Base-by-base conservation (phyloP, 2,888 invertebrate species). In the Ophion costatus region DNA sequence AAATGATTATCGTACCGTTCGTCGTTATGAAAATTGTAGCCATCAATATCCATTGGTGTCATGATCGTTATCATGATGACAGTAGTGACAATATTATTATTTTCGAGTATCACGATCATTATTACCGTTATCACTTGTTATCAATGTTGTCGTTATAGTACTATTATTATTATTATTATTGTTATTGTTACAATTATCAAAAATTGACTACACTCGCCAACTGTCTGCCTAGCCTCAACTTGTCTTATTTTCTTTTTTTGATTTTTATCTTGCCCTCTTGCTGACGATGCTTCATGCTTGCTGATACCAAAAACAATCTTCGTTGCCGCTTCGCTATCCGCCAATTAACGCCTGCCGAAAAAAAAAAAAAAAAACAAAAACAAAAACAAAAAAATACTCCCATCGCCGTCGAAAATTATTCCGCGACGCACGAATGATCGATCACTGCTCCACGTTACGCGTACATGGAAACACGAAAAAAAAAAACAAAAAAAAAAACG, bases 251-350 rank as follows among this genome's bases (percentile, higher is more conserved):
- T 92, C 92, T 93, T 93, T 93, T 93, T 93, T 93, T 93, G 92
- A 93, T 94, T 94, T 93, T 92, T 92, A 93, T 93, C 93, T 93
- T 93, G 93, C 93, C 93, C 92, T 94, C 93, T 93, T 92, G 93
- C 93, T 94, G 93, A 92, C 90, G 93, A 94, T 93, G 93, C 93
- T 93, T 93, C 93, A 93, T 93, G 93, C 93, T 94, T 94, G 93
- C 93, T 93, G 93, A 93, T 90, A 91, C 86, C 89, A 90, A 82
- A 85, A 76, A 85, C 85, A 89, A 90, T 90, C 90, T 91, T 90
- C 93, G 93, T 93, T 80, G 91, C 87, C 92, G 93, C 93, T 94
- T 94, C 93, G 93, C 93, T 93, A 93, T 93, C 93, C 92, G 93
- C 93, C 93, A 93, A 93, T 93, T 93, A 93, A 93, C 92, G 92